Evolutionary conservation across 2,797 vertebrate species (phyloP).

Genomic region (Esox masquinongy): DNA sequence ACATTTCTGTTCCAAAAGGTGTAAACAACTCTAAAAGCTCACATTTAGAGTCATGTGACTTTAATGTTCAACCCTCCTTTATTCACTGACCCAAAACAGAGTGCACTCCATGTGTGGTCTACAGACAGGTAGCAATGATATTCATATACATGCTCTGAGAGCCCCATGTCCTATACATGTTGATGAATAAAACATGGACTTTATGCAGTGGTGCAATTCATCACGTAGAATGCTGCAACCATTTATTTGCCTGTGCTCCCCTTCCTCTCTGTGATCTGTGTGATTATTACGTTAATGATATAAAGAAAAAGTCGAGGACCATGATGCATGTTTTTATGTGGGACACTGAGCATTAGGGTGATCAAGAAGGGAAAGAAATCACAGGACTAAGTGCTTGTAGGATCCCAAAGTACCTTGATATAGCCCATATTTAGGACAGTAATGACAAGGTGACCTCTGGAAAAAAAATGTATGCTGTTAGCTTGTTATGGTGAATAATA

Average conservation of each 20-base stretch:
- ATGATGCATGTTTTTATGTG: background rate
- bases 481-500: too few relatives aligned
- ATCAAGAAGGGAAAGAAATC: background rate
- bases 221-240: constrained; percentile 19
- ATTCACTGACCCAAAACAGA: too few relatives aligned
- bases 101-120: background rate
- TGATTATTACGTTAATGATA: constrained; percentile 8
- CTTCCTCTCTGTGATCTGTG: background rate
- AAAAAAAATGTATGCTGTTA: too few relatives aligned
- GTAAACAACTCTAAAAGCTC: too few relatives aligned
- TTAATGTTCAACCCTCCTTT: too few relatives aligned
- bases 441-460: constrained; percentile 17
- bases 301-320: background rate
- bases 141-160: background rate
- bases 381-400: background rate
- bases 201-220: constrained; percentile 33
- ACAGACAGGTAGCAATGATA: background rate
- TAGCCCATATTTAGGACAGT: background rate
- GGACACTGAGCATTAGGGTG: background rate
- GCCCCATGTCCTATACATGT: constrained; percentile 30
- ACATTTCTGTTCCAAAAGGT: too few relatives aligned
- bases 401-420: background rate
- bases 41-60: too few relatives aligned
- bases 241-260: background rate
- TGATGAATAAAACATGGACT: constrained; percentile 67